Conservation (phyloP, 2,888 invertebrate genomes). For the Coelopa pilipes region DNA sequence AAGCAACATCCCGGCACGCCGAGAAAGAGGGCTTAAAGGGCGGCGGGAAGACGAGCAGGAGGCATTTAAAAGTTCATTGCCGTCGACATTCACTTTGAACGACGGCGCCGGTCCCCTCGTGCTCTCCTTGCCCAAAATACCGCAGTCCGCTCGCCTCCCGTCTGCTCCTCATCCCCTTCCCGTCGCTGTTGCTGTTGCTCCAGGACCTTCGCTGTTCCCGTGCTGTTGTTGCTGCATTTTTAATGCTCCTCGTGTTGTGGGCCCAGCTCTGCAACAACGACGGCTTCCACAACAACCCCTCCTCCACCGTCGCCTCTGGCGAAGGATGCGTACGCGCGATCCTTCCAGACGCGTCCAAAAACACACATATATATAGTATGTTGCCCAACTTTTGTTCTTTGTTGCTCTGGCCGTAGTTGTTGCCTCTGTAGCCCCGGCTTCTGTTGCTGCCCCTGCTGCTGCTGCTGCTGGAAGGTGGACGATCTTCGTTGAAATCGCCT, state of each 20-base stretch:
- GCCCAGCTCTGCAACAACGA: no score
- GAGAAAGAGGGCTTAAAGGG: neutral
- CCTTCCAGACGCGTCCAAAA: conserved; percentile 29
- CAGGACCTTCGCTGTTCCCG: conserved; percentile 34
- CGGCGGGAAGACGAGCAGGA: conserved; percentile 32
- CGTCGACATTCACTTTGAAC: conserved; percentile 65
- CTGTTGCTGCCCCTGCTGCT: no score
- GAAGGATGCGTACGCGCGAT: conserved; percentile 24
- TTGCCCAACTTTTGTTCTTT: conserved; percentile 32
- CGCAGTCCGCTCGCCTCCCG: no score
- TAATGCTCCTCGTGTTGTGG: conserved; percentile 8
- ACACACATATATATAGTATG: conserved; percentile 8
- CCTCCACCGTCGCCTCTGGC: conserved; percentile 18
- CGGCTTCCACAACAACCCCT: no score
- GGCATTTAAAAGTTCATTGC: conserved; percentile 67
- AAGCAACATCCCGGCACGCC: neutral
- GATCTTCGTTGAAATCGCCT: conserved; percentile 3
- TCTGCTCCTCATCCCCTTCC: no score
- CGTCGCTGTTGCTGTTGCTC: conserved; percentile 16
- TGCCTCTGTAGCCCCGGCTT: no score
- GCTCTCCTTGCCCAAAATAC: no score
- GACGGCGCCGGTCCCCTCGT: conserved; percentile 49
- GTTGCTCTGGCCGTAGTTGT: neutral
- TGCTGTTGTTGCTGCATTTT: conserved; percentile 4
- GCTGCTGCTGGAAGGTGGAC: no score